phyloP scores from a whole-genome alignment of 2,888 invertebrate species.

The Alcis repandata region DNA sequence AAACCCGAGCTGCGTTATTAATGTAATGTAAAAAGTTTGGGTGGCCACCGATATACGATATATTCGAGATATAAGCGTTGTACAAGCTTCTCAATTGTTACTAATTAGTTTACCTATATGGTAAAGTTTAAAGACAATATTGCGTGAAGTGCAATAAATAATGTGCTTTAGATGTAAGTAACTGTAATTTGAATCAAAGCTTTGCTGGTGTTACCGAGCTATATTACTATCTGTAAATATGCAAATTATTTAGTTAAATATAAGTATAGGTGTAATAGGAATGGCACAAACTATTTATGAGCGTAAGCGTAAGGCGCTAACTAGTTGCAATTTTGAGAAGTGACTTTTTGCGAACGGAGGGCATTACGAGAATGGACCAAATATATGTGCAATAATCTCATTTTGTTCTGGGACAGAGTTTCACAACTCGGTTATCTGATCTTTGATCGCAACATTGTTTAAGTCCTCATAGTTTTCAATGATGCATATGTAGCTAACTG shows the following conservation, averaged over 20 bases:
- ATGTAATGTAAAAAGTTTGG: conserved; percentile 28
- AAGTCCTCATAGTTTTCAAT: too few species aligned
- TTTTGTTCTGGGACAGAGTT: background rate
- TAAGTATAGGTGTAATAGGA: conserved; percentile 11
- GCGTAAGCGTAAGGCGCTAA: background rate
- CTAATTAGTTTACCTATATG: conserved; percentile 19
- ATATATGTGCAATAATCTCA: background rate
- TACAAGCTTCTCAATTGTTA: conserved; percentile 23
- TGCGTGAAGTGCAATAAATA: conserved; percentile 69
- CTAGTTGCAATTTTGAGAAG: background rate
- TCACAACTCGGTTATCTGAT: too few species aligned
- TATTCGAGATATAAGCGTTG: conserved; percentile 12
- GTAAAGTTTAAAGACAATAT: conserved; percentile 65
- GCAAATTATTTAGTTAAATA: conserved; percentile 40
- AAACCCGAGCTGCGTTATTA: conserved; percentile 24
- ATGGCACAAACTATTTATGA: conserved; percentile 25
- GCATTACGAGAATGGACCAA: background rate
- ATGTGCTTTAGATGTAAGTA: conserved; percentile 63
- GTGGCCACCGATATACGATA: conserved; percentile 24
- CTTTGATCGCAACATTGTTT: too few species aligned
- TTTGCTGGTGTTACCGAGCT: conserved; percentile 55
- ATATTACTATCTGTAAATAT: conserved; percentile 49
- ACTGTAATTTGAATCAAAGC: conserved; percentile 29
- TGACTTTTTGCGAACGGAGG: too few species aligned
- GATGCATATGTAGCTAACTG: too few species aligned